Evolutionary conservation across 2,797 vertebrate species (phyloP).

Genomic region (Rhinoraja longicauda): DNA sequence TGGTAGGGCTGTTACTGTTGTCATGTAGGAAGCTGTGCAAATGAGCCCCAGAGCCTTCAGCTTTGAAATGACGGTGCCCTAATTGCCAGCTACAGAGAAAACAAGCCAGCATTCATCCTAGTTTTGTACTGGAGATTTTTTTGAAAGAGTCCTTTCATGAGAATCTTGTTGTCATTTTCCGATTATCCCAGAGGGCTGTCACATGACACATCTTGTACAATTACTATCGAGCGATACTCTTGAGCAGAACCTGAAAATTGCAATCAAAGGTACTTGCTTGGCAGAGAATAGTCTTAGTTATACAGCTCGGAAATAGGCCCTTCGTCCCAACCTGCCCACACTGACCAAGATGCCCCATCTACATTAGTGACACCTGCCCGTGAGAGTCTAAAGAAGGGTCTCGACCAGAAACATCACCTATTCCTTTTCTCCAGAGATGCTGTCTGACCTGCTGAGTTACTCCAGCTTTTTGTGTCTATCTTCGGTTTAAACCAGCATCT

Average conservation of each 20-base stretch:
- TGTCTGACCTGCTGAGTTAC: too few relatives aligned
- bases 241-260: conserved; percentile 9
- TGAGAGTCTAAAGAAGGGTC: too few relatives aligned
- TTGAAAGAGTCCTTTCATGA: conserved; percentile 9
- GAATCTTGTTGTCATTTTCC: conserved; percentile 10
- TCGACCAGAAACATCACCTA: too few relatives aligned
- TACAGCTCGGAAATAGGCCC: too few relatives aligned
- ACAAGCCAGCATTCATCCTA: conserved; percentile 28
- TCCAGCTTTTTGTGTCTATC: too few relatives aligned
- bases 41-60: too few relatives aligned
- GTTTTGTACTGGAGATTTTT: neutral
- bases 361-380: too few relatives aligned
- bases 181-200: neutral
- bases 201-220: neutral
- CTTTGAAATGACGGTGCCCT: neutral
- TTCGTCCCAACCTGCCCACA: too few relatives aligned
- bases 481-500: too few relatives aligned
- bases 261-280: conserved; percentile 6
- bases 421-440: too few relatives aligned
- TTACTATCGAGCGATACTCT: conserved; percentile 10
- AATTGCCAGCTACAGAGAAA: conserved; percentile 24
- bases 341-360: too few relatives aligned
- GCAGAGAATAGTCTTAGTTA: neutral
- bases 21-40: conserved; percentile 9
- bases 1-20: neutral